Percentiles rank a stretch among this genome's conserved stretches.
These are phyloP conservation scores for Charanyca ferruginea DNA, from an alignment of 2,888 invertebrate genomes.

Conservation along the genomic window DNA sequence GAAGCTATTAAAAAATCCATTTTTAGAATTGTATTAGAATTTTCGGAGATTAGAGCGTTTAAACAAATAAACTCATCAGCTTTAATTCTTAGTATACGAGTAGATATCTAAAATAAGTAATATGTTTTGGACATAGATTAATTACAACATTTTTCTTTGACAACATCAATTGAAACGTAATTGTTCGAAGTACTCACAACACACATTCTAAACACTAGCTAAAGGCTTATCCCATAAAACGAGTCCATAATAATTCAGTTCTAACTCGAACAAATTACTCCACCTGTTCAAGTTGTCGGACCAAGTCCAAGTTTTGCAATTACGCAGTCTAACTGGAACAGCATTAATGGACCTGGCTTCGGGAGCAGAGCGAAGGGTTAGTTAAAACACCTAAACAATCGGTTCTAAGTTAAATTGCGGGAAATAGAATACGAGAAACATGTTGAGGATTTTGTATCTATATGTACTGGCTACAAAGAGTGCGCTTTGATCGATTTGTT, in stretches of 20 bases:
- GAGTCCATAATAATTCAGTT: slow-evolving; percentile 59
- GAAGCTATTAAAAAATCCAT: no score
- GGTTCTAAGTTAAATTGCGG: slow-evolving; percentile 57
- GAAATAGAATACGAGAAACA: slow-evolving; percentile 18
- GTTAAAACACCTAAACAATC: slow-evolving; percentile 58
- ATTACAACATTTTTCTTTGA: no score
- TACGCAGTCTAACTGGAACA: slow-evolving; percentile 62
- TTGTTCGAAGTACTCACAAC: no score
- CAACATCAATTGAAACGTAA: no score
- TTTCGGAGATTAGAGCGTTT: no score
- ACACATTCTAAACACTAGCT: slow-evolving; percentile 6
- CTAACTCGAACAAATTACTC: slow-evolving; percentile 62
- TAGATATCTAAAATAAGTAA: no score
- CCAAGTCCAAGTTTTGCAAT: slow-evolving; percentile 65
- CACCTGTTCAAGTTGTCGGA: slow-evolving; percentile 63
- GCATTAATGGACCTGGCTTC: slow-evolving; percentile 57
- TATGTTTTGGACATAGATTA: no score
- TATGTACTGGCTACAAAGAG: no score
- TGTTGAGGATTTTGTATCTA: slow-evolving; percentile 18
- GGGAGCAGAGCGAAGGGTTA: slow-evolving; percentile 39
- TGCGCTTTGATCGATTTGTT: no score
- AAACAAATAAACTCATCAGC: no score
- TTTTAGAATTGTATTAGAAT: no score
- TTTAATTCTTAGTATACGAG: no score
- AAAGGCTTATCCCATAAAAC: slow-evolving; percentile 14